Conservation (phyloP, 1,140 invertebrate species). For the Sycobia sp. region DNA sequence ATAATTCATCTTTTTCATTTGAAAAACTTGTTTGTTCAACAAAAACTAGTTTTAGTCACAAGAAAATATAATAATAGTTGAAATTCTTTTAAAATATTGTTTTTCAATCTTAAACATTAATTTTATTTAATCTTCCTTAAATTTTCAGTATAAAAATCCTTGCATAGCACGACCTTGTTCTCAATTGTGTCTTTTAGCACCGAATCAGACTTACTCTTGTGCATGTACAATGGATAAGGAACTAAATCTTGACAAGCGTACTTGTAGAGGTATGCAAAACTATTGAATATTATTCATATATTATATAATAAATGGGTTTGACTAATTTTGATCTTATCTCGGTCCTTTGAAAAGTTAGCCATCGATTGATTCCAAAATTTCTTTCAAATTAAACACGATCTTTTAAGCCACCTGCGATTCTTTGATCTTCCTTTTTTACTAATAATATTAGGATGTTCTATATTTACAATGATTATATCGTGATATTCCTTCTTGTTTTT, state of each 20-base stretch:
- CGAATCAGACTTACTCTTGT: conserved; percentile 69
- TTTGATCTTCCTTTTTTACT: too few relatives aligned
- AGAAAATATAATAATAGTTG: too few relatives aligned
- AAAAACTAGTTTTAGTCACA: too few relatives aligned
- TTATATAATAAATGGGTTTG: too few relatives aligned
- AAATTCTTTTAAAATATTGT: not conserved
- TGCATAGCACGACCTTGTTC: conserved; percentile 73
- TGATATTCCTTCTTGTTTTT: too few relatives aligned
- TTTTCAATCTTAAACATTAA: not conserved
- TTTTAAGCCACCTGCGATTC: too few relatives aligned
- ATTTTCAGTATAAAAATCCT: conserved; percentile 65
- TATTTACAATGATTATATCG: too few relatives aligned
- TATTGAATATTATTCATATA: not conserved
- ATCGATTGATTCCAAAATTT: too few relatives aligned
- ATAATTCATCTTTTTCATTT: not conserved
- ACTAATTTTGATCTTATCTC: too few relatives aligned
- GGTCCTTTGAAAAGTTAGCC: too few relatives aligned
- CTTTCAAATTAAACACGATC: too few relatives aligned
- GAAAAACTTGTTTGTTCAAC: not conserved
- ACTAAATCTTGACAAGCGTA: conserved; percentile 60
- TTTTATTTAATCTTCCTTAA: not conserved
- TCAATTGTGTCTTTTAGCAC: conserved; percentile 80
- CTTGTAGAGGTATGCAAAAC: conserved; percentile 57
- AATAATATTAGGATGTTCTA: too few relatives aligned
- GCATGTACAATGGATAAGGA: conserved; percentile 78